These are phyloP conservation scores for Acrossocheilus fasciatus DNA, from an alignment of 2,797 vertebrate genomes.

Conservation along the genomic window DNA sequence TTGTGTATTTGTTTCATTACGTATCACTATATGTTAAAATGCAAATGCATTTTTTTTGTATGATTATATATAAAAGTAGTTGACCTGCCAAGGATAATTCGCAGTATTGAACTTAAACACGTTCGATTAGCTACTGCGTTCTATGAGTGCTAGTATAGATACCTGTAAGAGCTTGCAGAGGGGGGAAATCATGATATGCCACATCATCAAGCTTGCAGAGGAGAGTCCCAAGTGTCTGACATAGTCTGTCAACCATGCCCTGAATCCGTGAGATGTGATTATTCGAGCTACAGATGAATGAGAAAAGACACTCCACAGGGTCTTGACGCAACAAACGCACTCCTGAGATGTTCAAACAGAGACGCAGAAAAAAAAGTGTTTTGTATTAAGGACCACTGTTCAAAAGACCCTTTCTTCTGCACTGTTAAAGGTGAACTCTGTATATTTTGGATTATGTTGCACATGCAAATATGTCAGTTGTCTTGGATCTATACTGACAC, in stretches of 20 bases:
- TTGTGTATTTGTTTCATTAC: neutral
- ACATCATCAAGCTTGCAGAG: slow-evolving; percentile 83
- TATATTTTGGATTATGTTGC: neutral
- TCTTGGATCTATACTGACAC: neutral
- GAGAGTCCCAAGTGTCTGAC: slow-evolving; percentile 80
- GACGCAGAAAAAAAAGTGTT: neutral
- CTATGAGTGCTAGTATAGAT: neutral
- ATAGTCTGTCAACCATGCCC: slow-evolving; percentile 91
- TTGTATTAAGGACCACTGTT: neutral
- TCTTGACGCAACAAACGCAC: slow-evolving; percentile 93
- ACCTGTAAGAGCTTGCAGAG: slow-evolving; percentile 85
- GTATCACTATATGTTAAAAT: neutral
- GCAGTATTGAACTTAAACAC: neutral
- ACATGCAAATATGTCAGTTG: neutral
- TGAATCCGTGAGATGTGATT: slow-evolving; percentile 95
- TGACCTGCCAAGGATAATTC: neutral
- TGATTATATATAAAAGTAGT: neutral
- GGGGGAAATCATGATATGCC: slow-evolving; percentile 87
- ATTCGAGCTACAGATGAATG: slow-evolving; percentile 97
- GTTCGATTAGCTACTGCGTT: neutral
- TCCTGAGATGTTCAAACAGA: slow-evolving; percentile 72
- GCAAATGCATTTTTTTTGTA: neutral
- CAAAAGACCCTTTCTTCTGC: neutral
- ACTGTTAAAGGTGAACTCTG: neutral
- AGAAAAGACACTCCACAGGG: slow-evolving; percentile 92